Evolutionary conservation across 1,140 invertebrate species (phyloP).

Genomic region (Lineus longissimus): DNA sequence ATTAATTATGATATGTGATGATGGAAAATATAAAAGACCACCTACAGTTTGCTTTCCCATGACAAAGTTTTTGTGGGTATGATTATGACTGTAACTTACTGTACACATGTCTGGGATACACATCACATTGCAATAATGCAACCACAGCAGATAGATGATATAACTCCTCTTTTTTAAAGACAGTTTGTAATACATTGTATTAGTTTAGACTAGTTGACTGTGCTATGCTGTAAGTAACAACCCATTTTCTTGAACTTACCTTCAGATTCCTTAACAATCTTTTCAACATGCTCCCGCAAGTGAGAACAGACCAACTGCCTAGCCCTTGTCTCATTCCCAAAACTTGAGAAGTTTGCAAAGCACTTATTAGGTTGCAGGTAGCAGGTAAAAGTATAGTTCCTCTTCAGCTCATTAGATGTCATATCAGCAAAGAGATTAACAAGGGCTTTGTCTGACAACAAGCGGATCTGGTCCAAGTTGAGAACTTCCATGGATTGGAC

Average conservation of each 20-base stretch:
- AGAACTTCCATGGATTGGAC: slow-evolving; percentile 38
- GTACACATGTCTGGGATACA: too few relatives aligned
- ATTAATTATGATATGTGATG: too few relatives aligned
- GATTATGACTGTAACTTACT: too few relatives aligned
- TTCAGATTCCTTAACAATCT: slow-evolving; percentile 26
- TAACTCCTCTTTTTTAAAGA: too few relatives aligned
- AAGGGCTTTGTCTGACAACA: slow-evolving; percentile 58
- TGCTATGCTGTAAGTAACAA: too few relatives aligned
- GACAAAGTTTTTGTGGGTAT: too few relatives aligned
- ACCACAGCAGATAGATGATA: too few relatives aligned
- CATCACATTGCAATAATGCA: too few relatives aligned
- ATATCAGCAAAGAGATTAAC: slow-evolving; percentile 61
- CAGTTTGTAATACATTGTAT: too few relatives aligned
- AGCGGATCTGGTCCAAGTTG: slow-evolving; percentile 55
- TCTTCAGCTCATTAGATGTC: slow-evolving; percentile 59
- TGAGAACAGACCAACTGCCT: slow-evolving; percentile 59
- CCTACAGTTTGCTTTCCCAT: too few relatives aligned
- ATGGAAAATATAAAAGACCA: too few relatives aligned
- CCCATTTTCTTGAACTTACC: neutral
- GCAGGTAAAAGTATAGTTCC: slow-evolving; percentile 61
- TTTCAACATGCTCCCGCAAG: slow-evolving; percentile 55
- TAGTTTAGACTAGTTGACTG: too few relatives aligned
- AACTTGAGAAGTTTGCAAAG: slow-evolving; percentile 58
- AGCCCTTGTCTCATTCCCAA: slow-evolving; percentile 61
- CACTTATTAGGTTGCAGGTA: slow-evolving; percentile 56